Percentiles rank a stretch among this genome's conserved stretches.
Conservation (phyloP, 2,113 vertebrate species). For the Isurus oxyrinchus region DNA sequence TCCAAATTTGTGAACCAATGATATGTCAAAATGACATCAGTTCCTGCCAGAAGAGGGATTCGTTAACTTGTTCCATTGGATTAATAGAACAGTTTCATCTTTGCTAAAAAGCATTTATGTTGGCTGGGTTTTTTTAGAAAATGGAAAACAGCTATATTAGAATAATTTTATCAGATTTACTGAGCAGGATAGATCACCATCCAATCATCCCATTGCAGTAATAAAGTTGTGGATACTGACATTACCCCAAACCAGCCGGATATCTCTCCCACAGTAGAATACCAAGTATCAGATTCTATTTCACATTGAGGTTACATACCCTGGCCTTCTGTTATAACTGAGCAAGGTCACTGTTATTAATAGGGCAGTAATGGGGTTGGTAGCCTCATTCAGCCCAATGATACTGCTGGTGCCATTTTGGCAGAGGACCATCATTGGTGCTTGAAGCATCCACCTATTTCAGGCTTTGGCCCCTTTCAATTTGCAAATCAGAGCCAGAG, state of each 20-base stretch:
- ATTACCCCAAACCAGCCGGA: not conserved
- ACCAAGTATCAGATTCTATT: not conserved
- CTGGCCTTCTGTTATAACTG: not conserved
- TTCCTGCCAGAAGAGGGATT: not conserved
- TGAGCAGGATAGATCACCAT: not conserved
- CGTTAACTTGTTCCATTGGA: not conserved
- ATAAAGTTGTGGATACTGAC: not conserved
- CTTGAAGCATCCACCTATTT: not conserved
- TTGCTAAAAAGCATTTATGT: not conserved
- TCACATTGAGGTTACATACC: not conserved
- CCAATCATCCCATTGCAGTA: not conserved
- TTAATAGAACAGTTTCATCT: not conserved
- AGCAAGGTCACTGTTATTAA: not conserved
- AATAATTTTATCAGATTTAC: not conserved
- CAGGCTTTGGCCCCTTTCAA: not conserved
- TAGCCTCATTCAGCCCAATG: not conserved
- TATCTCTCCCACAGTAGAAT: not conserved
- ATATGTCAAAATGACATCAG: not conserved
- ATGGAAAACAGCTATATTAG: not conserved
- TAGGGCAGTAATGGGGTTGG: not conserved
- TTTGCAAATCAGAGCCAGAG: not conserved
- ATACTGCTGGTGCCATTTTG: not conserved
- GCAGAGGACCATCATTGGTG: not conserved
- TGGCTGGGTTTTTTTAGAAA: not conserved
- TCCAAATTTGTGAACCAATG: not conserved